Conservation (phyloP, 2,888 invertebrate genomes). For the Bembecia ichneumoniformis region DNA sequence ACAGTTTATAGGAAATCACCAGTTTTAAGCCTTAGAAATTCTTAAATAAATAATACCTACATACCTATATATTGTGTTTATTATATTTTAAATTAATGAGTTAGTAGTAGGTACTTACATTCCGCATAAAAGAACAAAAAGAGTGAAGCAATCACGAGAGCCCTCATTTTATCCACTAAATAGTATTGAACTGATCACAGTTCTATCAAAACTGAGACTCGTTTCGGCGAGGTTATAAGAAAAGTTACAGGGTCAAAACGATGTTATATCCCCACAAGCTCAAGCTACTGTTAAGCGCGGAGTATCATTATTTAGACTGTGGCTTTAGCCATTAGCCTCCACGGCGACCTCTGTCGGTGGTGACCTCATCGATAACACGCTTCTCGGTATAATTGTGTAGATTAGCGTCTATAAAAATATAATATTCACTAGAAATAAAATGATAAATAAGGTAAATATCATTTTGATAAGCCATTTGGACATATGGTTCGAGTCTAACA, state of each 20-base stretch:
- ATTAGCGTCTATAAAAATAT: conserved; percentile 4
- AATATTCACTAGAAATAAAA: no score
- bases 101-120: conserved; percentile 33
- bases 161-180: conserved; percentile 35
- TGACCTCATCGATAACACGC: conserved; percentile 48
- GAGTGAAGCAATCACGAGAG: conserved; percentile 31
- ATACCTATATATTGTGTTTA: no score
- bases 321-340: conserved; percentile 3
- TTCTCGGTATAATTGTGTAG: conserved; percentile 27
- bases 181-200: background rate
- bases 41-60: no score
- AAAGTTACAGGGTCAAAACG: conserved; percentile 11
- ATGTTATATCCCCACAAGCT: conserved; percentile 6
- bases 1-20: no score
- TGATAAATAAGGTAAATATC: no score
- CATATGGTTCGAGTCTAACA: no score
- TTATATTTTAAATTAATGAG: no score
- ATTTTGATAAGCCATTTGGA: no score
- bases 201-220: conserved; percentile 2
- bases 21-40: no score
- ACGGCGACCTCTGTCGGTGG: conserved; percentile 39
- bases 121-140: conserved; percentile 39
- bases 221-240: conserved; percentile 10
- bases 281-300: conserved; percentile 1
- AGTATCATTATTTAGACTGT: background rate